Percentiles rank a stretch among this genome's conserved stretches.
phyloP scores from a whole-genome alignment of 64 coral and sea anemone species.

The Stichodactyla mertensii region DNA sequence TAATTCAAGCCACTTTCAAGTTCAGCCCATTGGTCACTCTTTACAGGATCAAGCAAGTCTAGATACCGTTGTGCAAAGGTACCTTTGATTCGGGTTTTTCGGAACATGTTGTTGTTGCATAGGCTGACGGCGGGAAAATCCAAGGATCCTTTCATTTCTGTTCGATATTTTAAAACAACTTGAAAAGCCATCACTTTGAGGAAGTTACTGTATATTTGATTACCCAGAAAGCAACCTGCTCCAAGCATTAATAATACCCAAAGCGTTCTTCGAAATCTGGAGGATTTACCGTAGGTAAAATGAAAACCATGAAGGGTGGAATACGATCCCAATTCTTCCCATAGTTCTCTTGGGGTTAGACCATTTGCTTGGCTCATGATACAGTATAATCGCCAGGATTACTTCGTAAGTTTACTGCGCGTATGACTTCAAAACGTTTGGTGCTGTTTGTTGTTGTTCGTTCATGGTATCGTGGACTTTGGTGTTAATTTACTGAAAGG shows the following conservation, averaged over 20 bases:
- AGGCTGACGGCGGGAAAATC: conserved; percentile 62
- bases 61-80: conserved; percentile 48
- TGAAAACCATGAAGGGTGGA: conserved; percentile 51
- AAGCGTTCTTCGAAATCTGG: conserved; percentile 16
- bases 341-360: neutral
- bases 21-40: neutral
- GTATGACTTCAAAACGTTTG: too few species aligned
- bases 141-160: neutral
- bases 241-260: conserved; percentile 25
- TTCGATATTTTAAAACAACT: neutral
- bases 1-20: neutral
- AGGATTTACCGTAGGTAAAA: conserved; percentile 23
- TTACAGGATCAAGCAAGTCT: neutral
- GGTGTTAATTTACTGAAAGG: too few species aligned
- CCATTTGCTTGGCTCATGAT: neutral
- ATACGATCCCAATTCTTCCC: conserved; percentile 37
- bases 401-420: too few species aligned
- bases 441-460: too few species aligned
- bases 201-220: neutral
- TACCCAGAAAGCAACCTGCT: neutral
- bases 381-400: too few species aligned
- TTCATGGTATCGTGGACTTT: too few species aligned
- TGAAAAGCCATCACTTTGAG: neutral
- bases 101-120: conserved; percentile 70
- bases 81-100: conserved; percentile 39